Conservation (phyloP, 2,888 invertebrate genomes). For the Tineola bisselliella region DNA sequence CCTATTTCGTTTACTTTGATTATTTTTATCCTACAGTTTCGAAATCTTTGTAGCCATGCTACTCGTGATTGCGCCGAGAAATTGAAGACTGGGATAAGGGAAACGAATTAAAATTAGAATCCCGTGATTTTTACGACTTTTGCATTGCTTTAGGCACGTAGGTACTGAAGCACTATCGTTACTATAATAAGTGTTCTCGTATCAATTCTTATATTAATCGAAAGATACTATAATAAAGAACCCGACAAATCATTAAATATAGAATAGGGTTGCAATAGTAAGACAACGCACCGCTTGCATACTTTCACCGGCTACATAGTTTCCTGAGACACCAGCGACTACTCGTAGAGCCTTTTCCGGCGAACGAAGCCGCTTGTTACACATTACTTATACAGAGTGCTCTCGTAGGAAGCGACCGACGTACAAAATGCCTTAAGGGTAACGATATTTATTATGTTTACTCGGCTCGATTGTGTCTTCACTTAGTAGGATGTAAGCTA, state of each 20-base stretch:
- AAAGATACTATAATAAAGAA: too few species aligned
- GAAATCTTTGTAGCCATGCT: too few species aligned
- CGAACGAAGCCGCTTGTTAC: conserved; percentile 22
- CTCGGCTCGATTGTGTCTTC: conserved; percentile 13
- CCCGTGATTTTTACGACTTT: too few species aligned
- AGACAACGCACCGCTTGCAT: conserved; percentile 31
- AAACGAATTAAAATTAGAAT: too few species aligned
- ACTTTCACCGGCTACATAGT: conserved; percentile 50
- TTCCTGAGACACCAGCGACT: conserved; percentile 39
- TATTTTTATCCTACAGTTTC: too few species aligned
- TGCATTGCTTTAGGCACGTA: too few species aligned
- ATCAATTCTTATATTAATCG: too few species aligned
- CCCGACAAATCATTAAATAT: neutral
- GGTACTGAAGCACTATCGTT: too few species aligned
- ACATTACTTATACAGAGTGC: conserved; percentile 35
- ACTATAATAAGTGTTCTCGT: too few species aligned
- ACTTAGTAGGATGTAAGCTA: conserved; percentile 9
- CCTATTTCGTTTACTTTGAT: too few species aligned
- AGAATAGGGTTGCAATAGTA: neutral
- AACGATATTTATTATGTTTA: conserved; percentile 27
- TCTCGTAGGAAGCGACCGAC: conserved; percentile 30
- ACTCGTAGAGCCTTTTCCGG: conserved; percentile 29
- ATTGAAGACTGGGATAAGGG: too few species aligned
- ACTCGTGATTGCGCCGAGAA: too few species aligned
- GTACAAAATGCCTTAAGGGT: conserved; percentile 33